Percentiles rank a stretch among this genome's conserved stretches.
These are phyloP conservation scores for Grus americana DNA, from an alignment of 2,113 vertebrate genomes.

Conservation along the genomic window DNA sequence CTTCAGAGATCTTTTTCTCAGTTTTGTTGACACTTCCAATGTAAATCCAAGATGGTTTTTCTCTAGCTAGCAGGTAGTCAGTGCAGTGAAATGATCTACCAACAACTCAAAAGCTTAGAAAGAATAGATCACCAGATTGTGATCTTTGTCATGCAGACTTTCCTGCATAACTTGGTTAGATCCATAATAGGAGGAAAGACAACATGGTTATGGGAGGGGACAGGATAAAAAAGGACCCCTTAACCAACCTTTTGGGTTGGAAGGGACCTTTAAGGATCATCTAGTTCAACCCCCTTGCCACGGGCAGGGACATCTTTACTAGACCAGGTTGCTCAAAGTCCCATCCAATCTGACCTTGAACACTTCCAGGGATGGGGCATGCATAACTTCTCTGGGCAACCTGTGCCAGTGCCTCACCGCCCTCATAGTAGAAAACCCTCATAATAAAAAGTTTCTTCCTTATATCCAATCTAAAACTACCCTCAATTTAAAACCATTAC, in stretches of 20 bases:
- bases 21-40: neutral
- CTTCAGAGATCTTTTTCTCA: neutral
- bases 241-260: fast-evolving
- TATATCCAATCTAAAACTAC: neutral
- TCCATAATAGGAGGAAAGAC: neutral
- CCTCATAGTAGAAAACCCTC: neutral
- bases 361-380: no score
- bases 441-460: no score
- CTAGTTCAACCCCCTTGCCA: neutral
- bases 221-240: neutral
- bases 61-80: neutral
- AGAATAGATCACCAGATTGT: fast-evolving
- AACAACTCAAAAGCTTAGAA: neutral
- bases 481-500: neutral
- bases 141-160: neutral
- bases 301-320: no score
- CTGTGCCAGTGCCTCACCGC: neutral
- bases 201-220: neutral
- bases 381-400: neutral
- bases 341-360: neutral
- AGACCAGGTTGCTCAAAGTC: neutral
- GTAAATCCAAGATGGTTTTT: neutral
- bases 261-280: neutral
- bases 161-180: neutral
- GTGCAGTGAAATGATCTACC: neutral